Conservation (phyloP, 2,797 vertebrate species). For the Helarctos malayanus region DNA sequence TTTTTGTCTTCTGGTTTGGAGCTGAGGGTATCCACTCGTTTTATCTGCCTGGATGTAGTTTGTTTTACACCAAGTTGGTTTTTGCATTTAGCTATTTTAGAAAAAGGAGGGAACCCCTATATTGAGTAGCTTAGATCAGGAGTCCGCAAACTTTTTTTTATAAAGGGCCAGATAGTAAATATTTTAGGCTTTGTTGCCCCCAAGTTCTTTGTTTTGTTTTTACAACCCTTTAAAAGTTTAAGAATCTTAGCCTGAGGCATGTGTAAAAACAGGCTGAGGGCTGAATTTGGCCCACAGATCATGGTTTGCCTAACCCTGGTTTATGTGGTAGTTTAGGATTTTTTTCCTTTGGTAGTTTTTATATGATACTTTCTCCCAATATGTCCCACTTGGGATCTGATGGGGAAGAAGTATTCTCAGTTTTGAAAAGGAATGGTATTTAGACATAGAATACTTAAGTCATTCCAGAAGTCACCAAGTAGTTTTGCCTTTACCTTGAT, state of each 20-base stretch:
- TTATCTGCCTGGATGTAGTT: not conserved
- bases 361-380: constrained; percentile 13
- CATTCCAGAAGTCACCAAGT: constrained; percentile 28
- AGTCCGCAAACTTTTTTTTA: not conserved
- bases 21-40: constrained; percentile 7
- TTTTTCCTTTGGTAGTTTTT: constrained; percentile 53
- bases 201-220: constrained; percentile 35
- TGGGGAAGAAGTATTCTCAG: constrained; percentile 36
- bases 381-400: not conserved
- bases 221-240: constrained; percentile 32
- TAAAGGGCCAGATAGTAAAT: not conserved
- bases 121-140: constrained; percentile 14
- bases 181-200: not conserved
- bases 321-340: not conserved
- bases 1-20: constrained; percentile 64
- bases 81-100: not conserved
- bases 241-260: constrained; percentile 23
- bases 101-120: not conserved
- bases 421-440: constrained; percentile 52
- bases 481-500: constrained; percentile 57
- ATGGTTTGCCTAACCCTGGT: not conserved
- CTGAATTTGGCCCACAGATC: not conserved
- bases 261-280: not conserved
- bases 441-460: constrained; percentile 43
- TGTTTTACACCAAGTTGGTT: constrained; percentile 42